phyloP scores from a whole-genome alignment of 2,113 vertebrate species.

The Alosa alosa region DNA sequence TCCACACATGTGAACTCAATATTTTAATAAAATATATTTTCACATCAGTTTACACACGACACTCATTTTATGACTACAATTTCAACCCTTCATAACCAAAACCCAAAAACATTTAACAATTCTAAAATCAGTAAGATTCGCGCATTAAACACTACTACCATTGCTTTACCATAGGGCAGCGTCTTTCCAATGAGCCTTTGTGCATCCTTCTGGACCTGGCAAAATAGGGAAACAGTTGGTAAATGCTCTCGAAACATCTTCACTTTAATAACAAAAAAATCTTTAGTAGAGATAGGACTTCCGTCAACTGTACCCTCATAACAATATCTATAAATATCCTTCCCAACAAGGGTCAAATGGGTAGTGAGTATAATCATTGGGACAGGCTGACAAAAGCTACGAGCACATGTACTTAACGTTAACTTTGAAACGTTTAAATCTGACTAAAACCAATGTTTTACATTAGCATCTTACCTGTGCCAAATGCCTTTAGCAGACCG shows the following conservation, averaged over 20 bases:
- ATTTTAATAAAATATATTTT: background rate
- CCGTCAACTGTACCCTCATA: conserved; percentile 61
- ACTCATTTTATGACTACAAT: no score
- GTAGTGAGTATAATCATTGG: conserved; percentile 78
- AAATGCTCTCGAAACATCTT: background rate
- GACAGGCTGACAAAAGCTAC: conserved; percentile 42
- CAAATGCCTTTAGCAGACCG: background rate
- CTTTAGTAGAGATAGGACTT: background rate
- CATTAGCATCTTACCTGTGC: background rate
- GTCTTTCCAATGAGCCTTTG: background rate
- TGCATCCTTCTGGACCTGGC: background rate
- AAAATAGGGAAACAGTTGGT: background rate
- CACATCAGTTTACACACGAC: no score
- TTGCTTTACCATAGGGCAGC: background rate
- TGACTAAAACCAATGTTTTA: background rate
- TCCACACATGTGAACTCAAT: background rate
- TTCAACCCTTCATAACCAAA: no score
- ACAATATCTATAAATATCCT: conserved; percentile 53
- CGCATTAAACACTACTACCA: background rate
- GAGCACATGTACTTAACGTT: background rate
- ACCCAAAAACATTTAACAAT: no score
- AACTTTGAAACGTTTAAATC: no score
- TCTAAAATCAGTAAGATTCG: no score
- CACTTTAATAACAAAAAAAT: background rate
- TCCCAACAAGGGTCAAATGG: conserved; percentile 71